Base-by-base conservation (phyloP, 2,113 vertebrate genomes). In the Menidia beryllina region DNA sequence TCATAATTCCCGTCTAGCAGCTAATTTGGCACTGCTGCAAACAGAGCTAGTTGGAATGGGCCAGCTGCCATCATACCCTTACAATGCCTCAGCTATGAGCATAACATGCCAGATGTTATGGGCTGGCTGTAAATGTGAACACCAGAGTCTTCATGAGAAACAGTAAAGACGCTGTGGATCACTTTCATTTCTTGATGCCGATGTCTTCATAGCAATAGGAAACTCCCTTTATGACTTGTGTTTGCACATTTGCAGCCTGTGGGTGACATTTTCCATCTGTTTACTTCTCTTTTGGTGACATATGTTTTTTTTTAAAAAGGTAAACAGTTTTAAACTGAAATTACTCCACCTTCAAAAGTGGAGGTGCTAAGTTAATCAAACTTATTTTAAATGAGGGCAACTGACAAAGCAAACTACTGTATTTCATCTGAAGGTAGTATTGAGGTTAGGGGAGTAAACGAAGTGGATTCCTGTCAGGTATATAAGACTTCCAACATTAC, bases 1-100 rank as follows among this genome's bases (percentile, higher is more conserved):
- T 23, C 13, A 41, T 14, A 58, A 41, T 25, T 12, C 2, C 12
- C 6, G 1, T 57, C 34, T 39, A 39, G 21, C 15, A 8, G 55
- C 36, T 58, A 43, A 20, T 59, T 41, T 59, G 56, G 55, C 55
- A 25, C 38, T 11, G 25, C 55, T 11, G 39, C 55, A 24, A 24
- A 24, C 20, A 39, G 9, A 17, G 10, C 27, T 20, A 55, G 52
- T 34, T 55, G 12, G 25, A 20, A 36, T 11, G 9, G 43, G 15
- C 13, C 2, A 59, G 23, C 21, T 25, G 9, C 15, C 36, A 38
- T 38, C 24, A 41, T 39, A 20, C 24, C 36, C 36, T 23, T 9
- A 57, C 55, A 7, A 14, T 24, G 14, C 23, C 20, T 25, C 10
- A 4, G 38, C 56, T 43, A 17, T 39, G 23, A 14, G 53, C 30